Percentiles rank a stretch among this genome's conserved stretches.
These are phyloP conservation scores for Papilio polyxenes DNA, from an alignment of 1,140 invertebrate species.

Conservation along the genomic window DNA sequence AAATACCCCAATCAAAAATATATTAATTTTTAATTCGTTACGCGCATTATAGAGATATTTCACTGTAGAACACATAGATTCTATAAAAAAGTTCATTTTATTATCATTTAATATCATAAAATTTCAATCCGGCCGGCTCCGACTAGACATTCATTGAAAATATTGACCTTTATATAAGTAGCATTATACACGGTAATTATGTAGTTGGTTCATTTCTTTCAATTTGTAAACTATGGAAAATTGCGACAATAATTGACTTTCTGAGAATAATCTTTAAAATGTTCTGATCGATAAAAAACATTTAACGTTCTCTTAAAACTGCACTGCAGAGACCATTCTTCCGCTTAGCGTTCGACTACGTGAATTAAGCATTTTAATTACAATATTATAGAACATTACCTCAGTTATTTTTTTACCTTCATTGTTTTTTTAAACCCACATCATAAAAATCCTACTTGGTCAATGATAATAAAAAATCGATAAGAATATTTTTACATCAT, in stretches of 20 bases:
- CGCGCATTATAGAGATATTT: too few relatives aligned
- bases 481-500: too few relatives aligned
- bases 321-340: background rate
- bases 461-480: too few relatives aligned
- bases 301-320: background rate
- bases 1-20: too few relatives aligned
- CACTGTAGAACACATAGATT: too few relatives aligned
- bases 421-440: too few relatives aligned
- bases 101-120: background rate
- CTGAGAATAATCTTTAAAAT: background rate
- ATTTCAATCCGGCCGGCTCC: background rate
- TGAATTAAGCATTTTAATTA: too few relatives aligned
- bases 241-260: background rate
- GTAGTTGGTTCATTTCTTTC: background rate
- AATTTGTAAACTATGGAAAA: background rate
- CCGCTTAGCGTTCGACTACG: background rate
- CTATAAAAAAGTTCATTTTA: too few relatives aligned
- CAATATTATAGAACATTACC: too few relatives aligned
- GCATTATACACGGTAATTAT: background rate
- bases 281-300: background rate
- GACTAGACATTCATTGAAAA: background rate
- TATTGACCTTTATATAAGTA: background rate
- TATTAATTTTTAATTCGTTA: too few relatives aligned
- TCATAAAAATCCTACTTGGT: too few relatives aligned
- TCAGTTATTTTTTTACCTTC: too few relatives aligned